Conservation (phyloP, 2,113 vertebrate genomes). For the Halichoeres trimaculatus region DNA sequence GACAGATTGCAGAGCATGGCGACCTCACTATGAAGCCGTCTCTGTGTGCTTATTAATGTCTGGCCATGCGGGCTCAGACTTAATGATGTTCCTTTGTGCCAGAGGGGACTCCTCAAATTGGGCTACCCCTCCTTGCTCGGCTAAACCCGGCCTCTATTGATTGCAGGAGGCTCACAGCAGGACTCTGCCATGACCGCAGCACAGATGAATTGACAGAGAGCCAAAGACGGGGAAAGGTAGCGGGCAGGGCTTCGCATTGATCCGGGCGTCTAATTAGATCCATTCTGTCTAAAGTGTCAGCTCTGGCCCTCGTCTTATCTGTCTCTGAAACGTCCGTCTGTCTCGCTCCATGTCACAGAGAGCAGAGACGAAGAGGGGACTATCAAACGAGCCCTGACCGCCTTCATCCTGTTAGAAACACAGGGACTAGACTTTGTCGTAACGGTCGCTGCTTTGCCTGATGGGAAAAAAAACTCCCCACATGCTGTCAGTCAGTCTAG, state of each 20-base stretch:
- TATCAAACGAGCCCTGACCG: conserved; percentile 40
- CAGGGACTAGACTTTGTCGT: conserved; percentile 48
- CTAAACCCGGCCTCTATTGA: conserved; percentile 65
- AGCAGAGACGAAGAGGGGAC: conserved; percentile 33
- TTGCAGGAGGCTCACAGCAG: conserved; percentile 62
- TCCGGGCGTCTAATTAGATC: conserved; percentile 72
- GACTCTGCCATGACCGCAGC: conserved; percentile 47
- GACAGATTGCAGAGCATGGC: conserved; percentile 29
- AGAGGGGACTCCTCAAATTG: conserved; percentile 67
- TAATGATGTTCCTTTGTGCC: conserved; percentile 65
- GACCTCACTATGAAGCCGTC: conserved; percentile 30
- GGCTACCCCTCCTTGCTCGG: conserved; percentile 53
- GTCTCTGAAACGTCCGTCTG: conserved; percentile 53
- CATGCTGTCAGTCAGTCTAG: conserved; percentile 25
- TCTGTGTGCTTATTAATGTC: conserved; percentile 49
- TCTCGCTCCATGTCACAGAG: conserved; percentile 40
- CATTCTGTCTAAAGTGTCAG: conserved; percentile 67
- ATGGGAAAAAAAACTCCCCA: conserved; percentile 42
- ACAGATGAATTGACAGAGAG: conserved; percentile 52
- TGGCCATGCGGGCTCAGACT: conserved; percentile 18
- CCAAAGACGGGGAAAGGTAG: conserved; percentile 53
- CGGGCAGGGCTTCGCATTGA: conserved; percentile 61
- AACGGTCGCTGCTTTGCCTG: conserved; percentile 21
- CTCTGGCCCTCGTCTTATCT: conserved; percentile 31
- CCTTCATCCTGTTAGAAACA: conserved; percentile 44